A percentile compares a stretch with the other conserved stretches of the same genome.
These are phyloP conservation scores for Kryptolebias ocellatus DNA, from an alignment of 2,797 vertebrate genomes.

Conservation along the genomic window DNA sequence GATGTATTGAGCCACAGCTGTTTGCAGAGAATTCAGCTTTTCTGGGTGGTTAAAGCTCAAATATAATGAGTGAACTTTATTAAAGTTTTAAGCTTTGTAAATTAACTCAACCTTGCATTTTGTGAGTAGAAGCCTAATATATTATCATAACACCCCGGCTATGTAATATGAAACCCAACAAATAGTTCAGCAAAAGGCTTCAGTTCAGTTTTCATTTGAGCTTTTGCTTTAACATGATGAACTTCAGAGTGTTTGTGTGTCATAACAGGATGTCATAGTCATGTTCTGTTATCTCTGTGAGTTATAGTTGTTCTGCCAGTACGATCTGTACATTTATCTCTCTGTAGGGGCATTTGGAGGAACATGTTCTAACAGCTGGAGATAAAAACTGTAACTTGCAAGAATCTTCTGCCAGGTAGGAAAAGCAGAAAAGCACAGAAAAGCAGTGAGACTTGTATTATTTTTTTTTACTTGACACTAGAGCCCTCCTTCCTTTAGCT, in stretches of 20 bases:
- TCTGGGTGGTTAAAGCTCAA: too few species aligned
- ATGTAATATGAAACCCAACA: background rate
- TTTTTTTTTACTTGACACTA: background rate
- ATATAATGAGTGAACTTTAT: too few species aligned
- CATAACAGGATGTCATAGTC: too few species aligned
- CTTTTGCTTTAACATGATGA: too few species aligned
- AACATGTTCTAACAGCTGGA: conserved; percentile 59
- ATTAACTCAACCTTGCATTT: too few species aligned
- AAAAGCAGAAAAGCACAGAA: too few species aligned
- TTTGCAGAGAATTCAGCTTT: too few species aligned
- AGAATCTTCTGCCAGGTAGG: conserved; percentile 85
- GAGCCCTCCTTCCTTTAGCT: conserved; percentile 15
- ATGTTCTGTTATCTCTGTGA: background rate
- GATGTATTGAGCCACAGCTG: too few species aligned
- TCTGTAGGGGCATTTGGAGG: conserved; percentile 83
- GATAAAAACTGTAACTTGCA: conserved; percentile 86
- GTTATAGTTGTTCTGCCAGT: background rate
- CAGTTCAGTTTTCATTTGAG: background rate
- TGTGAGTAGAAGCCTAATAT: too few species aligned
- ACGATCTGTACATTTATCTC: background rate
- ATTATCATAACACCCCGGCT: too few species aligned
- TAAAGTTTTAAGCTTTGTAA: too few species aligned
- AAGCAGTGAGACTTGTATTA: background rate
- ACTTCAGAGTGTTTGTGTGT: too few species aligned
- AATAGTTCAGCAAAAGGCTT: background rate